Conservation (phyloP, 2,888 invertebrate genomes). For the Chaetoderma sp. region DNA sequence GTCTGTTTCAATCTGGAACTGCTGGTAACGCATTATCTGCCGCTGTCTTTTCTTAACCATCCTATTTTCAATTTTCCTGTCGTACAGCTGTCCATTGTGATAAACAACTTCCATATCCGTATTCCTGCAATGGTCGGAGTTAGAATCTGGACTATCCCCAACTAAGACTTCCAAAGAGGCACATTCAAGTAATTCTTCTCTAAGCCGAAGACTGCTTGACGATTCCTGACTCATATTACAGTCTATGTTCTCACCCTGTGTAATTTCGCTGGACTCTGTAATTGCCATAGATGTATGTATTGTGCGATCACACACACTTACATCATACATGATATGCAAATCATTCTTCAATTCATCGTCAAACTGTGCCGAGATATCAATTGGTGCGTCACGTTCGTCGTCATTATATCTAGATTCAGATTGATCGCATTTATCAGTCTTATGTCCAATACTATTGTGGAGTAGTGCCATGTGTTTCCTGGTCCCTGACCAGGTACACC, state of each 20-base stretch:
- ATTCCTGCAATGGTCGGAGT: constrained; percentile 1
- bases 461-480: background rate
- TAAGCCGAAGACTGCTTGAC: background rate
- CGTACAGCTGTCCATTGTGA: constrained; percentile 4
- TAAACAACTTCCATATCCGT: background rate
- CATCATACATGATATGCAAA: no score
- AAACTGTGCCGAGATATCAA: no score
- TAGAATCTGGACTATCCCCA: background rate
- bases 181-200: background rate
- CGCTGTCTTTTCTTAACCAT: constrained; percentile 10
- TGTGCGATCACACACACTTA: background rate
- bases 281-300: no score
- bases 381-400: no score
- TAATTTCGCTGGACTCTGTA: no score
- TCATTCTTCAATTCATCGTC: background rate
- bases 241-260: background rate
- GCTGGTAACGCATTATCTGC: constrained; percentile 9
- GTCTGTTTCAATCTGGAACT: background rate
- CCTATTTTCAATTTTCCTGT: constrained; percentile 8
- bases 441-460: background rate
- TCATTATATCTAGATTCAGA: background rate
- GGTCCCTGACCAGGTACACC: background rate
- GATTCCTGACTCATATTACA: background rate
- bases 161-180: constrained; percentile 2
- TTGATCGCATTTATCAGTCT: background rate